Percentiles rank a stretch among this genome's conserved stretches.
Conservation (phyloP, 2,113 vertebrate genomes). For the Pomatorhinus ruficollis region DNA sequence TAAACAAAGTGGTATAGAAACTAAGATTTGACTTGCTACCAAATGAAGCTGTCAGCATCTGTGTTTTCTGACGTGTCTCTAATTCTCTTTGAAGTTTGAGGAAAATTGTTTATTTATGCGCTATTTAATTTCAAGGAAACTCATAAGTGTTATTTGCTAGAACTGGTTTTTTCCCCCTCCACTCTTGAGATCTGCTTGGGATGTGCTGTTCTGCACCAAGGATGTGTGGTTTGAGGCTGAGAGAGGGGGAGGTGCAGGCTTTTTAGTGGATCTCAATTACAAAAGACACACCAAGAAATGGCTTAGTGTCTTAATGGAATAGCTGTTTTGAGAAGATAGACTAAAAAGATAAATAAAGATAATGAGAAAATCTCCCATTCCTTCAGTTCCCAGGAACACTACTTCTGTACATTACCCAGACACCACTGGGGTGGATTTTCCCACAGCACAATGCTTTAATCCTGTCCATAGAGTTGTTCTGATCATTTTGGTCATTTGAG, state of each 20-base stretch:
- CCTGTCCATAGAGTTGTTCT: background rate
- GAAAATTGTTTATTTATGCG: background rate
- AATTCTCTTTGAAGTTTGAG: background rate
- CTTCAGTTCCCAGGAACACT: background rate
- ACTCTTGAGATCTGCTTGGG: background rate
- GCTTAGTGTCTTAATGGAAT: background rate
- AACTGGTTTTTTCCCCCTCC: background rate
- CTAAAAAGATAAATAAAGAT: background rate
- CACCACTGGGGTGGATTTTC: background rate
- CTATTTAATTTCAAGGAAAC: background rate
- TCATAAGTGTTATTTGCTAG: background rate
- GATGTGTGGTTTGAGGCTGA: background rate
- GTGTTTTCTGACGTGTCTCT: background rate
- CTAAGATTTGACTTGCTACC: background rate
- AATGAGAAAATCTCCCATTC: background rate
- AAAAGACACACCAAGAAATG: background rate
- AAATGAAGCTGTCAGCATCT: background rate
- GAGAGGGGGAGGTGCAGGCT: background rate
- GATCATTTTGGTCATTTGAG: background rate
- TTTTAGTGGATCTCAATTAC: background rate
- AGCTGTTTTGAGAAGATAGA: background rate
- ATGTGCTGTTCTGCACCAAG: background rate
- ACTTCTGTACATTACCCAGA: background rate
- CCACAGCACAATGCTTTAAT: background rate
- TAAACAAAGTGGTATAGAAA: background rate